These are phyloP conservation scores for Heterotis niloticus DNA, from an alignment of 2,113 vertebrate species.

Conservation along the genomic window DNA sequence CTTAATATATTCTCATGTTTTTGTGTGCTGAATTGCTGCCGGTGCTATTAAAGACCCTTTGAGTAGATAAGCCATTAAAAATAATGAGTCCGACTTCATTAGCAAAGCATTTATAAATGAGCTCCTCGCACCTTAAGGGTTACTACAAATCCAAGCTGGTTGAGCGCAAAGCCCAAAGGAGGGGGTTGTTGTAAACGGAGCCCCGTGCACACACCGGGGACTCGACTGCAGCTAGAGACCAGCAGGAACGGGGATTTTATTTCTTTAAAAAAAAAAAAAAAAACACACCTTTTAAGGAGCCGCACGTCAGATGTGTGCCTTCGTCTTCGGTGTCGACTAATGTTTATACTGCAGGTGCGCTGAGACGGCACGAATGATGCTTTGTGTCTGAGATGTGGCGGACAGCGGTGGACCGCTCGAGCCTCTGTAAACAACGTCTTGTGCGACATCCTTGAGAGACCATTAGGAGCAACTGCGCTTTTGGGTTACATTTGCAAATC, in stretches of 20 bases:
- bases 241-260: too few species aligned
- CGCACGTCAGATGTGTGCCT: too few species aligned
- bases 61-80: constrained; percentile 31
- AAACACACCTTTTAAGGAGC: too few species aligned
- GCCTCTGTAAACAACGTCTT: background rate
- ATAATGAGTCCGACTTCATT: constrained; percentile 35
- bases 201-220: background rate
- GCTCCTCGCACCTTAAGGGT: background rate
- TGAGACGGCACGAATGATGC: too few species aligned
- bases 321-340: too few species aligned
- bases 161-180: background rate
- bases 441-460: background rate
- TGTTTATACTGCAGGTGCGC: too few species aligned
- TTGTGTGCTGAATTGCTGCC: constrained; percentile 25
- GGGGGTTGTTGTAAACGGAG: background rate
- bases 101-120: constrained; percentile 20
- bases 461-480: background rate
- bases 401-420: background rate
- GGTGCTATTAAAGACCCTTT: constrained; percentile 23
- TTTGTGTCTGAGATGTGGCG: background rate
- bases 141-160: background rate
- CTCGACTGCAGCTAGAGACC: too few species aligned
- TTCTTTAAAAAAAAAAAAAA: too few species aligned
- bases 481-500: background rate
- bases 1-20: constrained; percentile 6